Evolutionary conservation across 1,140 invertebrate genomes (phyloP).

Genomic region (roundworm (Caenorhabditis elegans)): WBcel235 BX284602.5:6711001-6711500

Average conservation of each 20-base stretch:
- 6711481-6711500: conserved; percentile 46
- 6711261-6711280: conserved; percentile 59
- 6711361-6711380: conserved; percentile 62
- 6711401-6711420: conserved; percentile 61
- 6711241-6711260: conserved; percentile 56
- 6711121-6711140: conserved; percentile 61
- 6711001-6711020: conserved; percentile 63
- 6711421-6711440: conserved; percentile 63
- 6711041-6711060: conserved; percentile 60
- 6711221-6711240: conserved; percentile 44
- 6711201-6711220: conserved; percentile 47
- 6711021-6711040: conserved; percentile 55
- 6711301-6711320: neutral
- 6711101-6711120: conserved; percentile 55
- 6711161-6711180: conserved; percentile 42
- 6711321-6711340: conserved; percentile 61
- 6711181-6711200: conserved; percentile 20
- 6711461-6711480: conserved; percentile 52
- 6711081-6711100: conserved; percentile 44
- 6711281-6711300: conserved; percentile 27
- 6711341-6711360: conserved; percentile 65
- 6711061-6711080: conserved; percentile 56
- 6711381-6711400: conserved; percentile 63
- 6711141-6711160: conserved; percentile 54
- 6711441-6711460: conserved; percentile 62